phyloP scores from a whole-genome alignment of 2,797 vertebrate species.

The Sebastes ruberrimus region DNA sequence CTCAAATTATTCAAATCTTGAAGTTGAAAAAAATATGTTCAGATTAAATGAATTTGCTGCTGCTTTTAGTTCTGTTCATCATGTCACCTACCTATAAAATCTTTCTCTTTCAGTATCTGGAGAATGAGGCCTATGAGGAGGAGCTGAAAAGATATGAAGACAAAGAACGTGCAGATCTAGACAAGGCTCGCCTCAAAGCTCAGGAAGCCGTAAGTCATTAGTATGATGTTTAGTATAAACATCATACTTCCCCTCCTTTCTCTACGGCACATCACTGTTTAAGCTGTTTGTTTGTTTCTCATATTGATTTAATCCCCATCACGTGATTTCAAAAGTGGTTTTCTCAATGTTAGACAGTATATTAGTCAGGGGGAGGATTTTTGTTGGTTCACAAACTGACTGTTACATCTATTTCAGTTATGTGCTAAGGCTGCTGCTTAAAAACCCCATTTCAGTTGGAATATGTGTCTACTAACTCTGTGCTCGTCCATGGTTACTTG shows the following conservation, averaged over 20 bases:
- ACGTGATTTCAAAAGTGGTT: no score
- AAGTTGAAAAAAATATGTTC: not conserved
- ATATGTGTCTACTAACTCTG: not conserved
- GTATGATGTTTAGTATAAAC: not conserved
- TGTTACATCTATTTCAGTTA: not conserved
- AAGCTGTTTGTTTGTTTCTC: not conserved
- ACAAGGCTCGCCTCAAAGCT: slow-evolving; percentile 77
- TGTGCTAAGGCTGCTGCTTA: not conserved
- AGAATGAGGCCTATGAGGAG: slow-evolving; percentile 82
- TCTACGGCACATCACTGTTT: not conserved
- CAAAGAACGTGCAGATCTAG: slow-evolving; percentile 76
- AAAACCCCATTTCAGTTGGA: not conserved
- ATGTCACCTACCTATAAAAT: not conserved
- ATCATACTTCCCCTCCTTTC: not conserved
- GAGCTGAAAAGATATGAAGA: slow-evolving; percentile 84
- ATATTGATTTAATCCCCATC: not conserved
- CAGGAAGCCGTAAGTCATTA: slow-evolving; percentile 79
- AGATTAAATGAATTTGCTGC: not conserved
- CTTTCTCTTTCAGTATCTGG: slow-evolving; percentile 62
- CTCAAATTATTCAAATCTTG: not conserved
- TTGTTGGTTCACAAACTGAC: no score
- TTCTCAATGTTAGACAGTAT: no score
- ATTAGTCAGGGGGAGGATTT: no score
- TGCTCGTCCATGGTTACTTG: not conserved
- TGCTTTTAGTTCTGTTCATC: not conserved